Conservation (phyloP, 2,888 invertebrate genomes). For the Chesias legatella region DNA sequence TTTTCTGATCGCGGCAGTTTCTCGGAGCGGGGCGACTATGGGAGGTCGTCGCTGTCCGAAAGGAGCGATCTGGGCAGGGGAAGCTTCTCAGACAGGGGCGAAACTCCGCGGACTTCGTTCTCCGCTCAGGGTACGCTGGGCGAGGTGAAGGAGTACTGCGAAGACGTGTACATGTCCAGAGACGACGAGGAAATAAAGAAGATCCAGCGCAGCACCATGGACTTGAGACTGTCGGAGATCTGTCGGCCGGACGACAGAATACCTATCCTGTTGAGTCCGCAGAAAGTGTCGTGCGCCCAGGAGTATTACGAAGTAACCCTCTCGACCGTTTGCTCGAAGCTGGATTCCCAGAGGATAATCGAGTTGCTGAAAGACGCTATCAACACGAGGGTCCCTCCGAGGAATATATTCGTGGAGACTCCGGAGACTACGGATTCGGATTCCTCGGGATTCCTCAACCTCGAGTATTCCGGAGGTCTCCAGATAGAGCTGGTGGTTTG, state of each 20-base stretch:
- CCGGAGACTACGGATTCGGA: conserved; percentile 50
- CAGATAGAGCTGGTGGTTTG: conserved; percentile 92
- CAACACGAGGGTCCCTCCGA: conserved; percentile 87
- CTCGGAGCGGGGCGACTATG: conserved; percentile 69
- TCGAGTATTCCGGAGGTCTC: conserved; percentile 90
- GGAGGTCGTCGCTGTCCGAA: conserved; percentile 74
- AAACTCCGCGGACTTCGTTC: conserved; percentile 69
- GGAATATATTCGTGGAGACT: conserved; percentile 72
- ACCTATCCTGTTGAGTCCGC: conserved; percentile 64
- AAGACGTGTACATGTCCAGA: conserved; percentile 65
- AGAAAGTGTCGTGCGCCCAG: conserved; percentile 61
- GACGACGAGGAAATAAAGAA: conserved; percentile 66
- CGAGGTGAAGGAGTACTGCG: conserved; percentile 67
- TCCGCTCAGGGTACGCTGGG: conserved; percentile 69
- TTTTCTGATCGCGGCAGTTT: conserved; percentile 74
- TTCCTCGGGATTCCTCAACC: conserved; percentile 79
- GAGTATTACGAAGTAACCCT: conserved; percentile 86
- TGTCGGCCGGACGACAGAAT: conserved; percentile 61
- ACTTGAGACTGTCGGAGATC: conserved; percentile 61
- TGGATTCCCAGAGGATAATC: conserved; percentile 89
- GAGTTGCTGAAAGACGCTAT: conserved; percentile 90
- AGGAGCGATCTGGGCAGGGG: conserved; percentile 75
- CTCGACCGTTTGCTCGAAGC: conserved; percentile 88
- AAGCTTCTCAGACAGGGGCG: conserved; percentile 69
- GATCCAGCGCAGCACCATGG: conserved; percentile 68